Base-by-base conservation (phyloP, 2,888 invertebrate species). In the Ctena decussata region DNA sequence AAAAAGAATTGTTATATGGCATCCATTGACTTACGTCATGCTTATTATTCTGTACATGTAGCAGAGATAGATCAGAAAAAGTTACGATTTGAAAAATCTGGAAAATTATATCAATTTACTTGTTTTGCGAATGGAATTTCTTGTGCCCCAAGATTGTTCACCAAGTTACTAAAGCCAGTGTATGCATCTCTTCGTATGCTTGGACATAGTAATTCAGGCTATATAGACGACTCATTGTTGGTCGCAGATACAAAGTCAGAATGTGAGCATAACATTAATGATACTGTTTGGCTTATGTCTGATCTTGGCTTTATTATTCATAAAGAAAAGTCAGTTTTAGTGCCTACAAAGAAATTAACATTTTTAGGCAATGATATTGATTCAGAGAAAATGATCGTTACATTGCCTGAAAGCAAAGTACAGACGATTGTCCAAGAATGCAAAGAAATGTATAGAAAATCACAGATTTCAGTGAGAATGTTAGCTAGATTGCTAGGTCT, bases 151-250 rank as follows among this genome's bases (percentile, higher is more conserved):
- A 53, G 85, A 70, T 46, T 77, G 21, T 91, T 91, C 60, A 91
- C 89, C 39, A 89, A 90, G 71, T 24, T 90, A 2, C 18, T 91
- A 49, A 91, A 89, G 60, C 89, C 89, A 53, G 83, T 90, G 15
- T 89, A 80, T 84, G 78, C 88, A 0, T 30, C 44, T 0, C 57
- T 89, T 12, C 53, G 90, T 27, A 69, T 53, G 21, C 46, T 65
- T 35, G 91, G 91, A 21, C 60, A 77, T 41, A 53, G 69, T 15
- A 86, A 77, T 77, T 77, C 77, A 30, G 81, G 82, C 21, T 91
- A 82, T 74, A 88, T 89, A 21, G 90, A 91, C 80, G 90, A 90
- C 65, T 73, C 82, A 6, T 53, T 89, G 15, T n/a, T 89, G 0
- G 37, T 81, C 15, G 82, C 53, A 41, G 77, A 82, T 44, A 77